Conservation (phyloP, 2,113 vertebrate genomes). For the Oryctolagus cuniculus region mOryCun1.1 NC_091434.1:43391001-43391500, state of each 20-base stretch:
- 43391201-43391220: slow-evolving; percentile 7
- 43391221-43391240: not conserved
- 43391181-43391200: not conserved
- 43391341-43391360: too few relatives aligned
- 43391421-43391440: too few relatives aligned
- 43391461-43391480: too few relatives aligned
- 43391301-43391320: not conserved
- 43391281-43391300: not conserved
- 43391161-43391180: not conserved
- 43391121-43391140: not conserved
- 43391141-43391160: slow-evolving; percentile 28
- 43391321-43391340: too few relatives aligned
- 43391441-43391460: too few relatives aligned
- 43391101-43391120: slow-evolving; percentile 46
- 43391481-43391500: too few relatives aligned
- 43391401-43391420: too few relatives aligned
- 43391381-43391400: too few relatives aligned
- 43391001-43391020: not conserved
- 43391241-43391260: not conserved
- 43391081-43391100: not conserved
- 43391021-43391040: slow-evolving; percentile 30
- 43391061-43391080: slow-evolving; percentile 17
- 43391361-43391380: too few relatives aligned
- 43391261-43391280: not conserved
- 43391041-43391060: slow-evolving; percentile 10